Base-by-base conservation (phyloP, 2,797 vertebrate genomes). In the Myotis planiceps region DNA sequence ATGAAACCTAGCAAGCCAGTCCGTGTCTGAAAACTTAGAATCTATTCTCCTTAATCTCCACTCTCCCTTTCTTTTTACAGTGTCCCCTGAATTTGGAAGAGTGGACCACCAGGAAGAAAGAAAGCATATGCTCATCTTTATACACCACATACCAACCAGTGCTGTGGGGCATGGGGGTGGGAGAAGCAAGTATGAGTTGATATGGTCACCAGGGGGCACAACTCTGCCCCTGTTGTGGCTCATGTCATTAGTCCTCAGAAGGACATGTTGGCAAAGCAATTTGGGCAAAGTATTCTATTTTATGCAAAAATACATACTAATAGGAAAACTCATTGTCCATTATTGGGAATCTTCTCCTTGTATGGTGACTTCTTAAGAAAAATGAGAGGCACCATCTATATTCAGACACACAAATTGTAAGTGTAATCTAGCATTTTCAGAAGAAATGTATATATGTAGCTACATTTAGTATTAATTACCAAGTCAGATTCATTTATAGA, bases 81-180 rank as follows among this genome's bases (percentile, higher is more conserved):
- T 0, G 7, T 0, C 1, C 18, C 15, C 1, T 55, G n/a, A 5
- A 1, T 10, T 15, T 14, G 21, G 45, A 25, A 37, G 15, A 34
- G 5, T 0, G 12, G 34, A 13, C 16, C 10, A 3, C 8, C 14
- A 39, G 23, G 39, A 75, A 79, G 13, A 32, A 4, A 16, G 19
- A 60, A 47, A 49, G 1, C 6, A 1, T 2, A 6, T 0, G 2
- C 10, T 82, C 10, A 1, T 29, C 68, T 32, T 84, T 58, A 29
- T 2, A 34, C 1, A 4, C 9, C 32, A 76, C 45, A 10, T 2
- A 14, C n/a, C 45, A 4, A 19, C 32, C 0, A 3, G 1, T 19
- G 23, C 2, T 3, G 7, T 23, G 9, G 4, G 58, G 0, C 0
- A 16, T 19, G 6, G 1, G 13, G 29, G 9, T 15, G 5, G 1